Evolutionary conservation across 2,888 invertebrate genomes (phyloP).

Genomic region (Lymantria dispar): DNA sequence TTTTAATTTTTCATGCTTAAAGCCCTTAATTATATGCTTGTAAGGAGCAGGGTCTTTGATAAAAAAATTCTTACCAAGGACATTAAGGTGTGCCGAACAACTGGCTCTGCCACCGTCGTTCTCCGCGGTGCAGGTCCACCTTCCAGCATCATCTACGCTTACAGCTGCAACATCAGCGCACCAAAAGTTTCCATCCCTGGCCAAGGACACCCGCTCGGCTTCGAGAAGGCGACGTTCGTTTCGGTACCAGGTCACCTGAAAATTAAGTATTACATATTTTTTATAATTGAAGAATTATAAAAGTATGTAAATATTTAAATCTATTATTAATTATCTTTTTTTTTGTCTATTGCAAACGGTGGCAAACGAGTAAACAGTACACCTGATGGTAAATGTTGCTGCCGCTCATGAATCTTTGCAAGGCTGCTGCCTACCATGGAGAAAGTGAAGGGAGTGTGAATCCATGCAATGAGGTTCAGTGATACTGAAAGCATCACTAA

Average conservation of each 20-base stretch:
- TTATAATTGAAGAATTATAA: neutral
- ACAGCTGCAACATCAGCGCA: slow-evolving; percentile 93
- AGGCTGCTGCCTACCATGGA: no score
- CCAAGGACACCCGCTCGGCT: slow-evolving; percentile 88
- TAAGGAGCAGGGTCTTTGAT: no score
- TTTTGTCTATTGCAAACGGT: no score
- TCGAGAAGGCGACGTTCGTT: slow-evolving; percentile 90
- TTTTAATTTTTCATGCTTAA: no score
- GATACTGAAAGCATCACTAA: no score
- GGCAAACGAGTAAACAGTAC: no score
- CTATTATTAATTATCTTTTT: no score
- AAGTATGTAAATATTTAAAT: neutral
- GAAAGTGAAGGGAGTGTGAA: no score
- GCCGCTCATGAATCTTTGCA: no score
- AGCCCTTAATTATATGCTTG: no score
- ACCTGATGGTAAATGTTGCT: no score
- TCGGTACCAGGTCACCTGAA: slow-evolving; percentile 92
- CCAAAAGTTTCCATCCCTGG: slow-evolving; percentile 93
- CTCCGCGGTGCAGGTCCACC: slow-evolving; percentile 93
- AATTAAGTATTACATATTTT: neutral
- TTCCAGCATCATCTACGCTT: slow-evolving; percentile 90
- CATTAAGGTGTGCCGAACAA: slow-evolving; percentile 89
- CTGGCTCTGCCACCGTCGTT: slow-evolving; percentile 89
- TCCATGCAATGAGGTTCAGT: no score
- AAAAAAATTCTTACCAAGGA: slow-evolving; percentile 80